Conservation (phyloP, 2,797 vertebrate genomes). For the Tolypeutes matacus region DNA sequence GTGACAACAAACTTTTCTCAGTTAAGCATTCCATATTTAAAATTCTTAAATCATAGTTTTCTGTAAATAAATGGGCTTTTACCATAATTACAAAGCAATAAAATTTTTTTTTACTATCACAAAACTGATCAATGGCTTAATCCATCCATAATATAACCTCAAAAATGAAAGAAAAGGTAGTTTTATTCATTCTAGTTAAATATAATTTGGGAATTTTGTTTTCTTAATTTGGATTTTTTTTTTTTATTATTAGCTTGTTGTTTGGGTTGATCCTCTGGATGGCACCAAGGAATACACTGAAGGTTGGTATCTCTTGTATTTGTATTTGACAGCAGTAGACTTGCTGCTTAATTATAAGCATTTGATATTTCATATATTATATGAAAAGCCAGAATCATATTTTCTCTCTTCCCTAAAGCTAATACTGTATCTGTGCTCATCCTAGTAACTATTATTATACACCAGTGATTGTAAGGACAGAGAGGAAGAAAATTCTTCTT, state of each 20-base stretch:
- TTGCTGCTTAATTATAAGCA: background rate
- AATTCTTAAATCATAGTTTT: background rate
- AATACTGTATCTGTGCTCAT: background rate
- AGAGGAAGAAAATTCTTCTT: background rate
- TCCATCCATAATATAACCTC: background rate
- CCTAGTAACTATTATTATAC: background rate
- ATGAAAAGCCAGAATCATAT: no score
- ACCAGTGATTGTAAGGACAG: background rate
- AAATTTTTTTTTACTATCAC: background rate
- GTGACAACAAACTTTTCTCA: background rate
- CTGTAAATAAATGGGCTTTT: background rate
- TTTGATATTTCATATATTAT: background rate
- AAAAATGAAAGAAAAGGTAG: background rate
- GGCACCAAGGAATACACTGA: constrained; percentile 99
- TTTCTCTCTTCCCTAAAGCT: background rate
- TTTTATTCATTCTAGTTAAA: constrained; percentile 15
- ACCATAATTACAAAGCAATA: background rate
- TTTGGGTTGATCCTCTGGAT: constrained; percentile 99
- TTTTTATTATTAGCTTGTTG: constrained; percentile 94
- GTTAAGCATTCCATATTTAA: background rate
- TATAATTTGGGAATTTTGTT: background rate
- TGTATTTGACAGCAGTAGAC: background rate
- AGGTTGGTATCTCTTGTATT: constrained; percentile 89
- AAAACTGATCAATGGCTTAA: background rate
- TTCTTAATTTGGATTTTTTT: constrained; percentile 24